Conservation (phyloP, 1,140 invertebrate species). For the Zaprionus inermis region DNA sequence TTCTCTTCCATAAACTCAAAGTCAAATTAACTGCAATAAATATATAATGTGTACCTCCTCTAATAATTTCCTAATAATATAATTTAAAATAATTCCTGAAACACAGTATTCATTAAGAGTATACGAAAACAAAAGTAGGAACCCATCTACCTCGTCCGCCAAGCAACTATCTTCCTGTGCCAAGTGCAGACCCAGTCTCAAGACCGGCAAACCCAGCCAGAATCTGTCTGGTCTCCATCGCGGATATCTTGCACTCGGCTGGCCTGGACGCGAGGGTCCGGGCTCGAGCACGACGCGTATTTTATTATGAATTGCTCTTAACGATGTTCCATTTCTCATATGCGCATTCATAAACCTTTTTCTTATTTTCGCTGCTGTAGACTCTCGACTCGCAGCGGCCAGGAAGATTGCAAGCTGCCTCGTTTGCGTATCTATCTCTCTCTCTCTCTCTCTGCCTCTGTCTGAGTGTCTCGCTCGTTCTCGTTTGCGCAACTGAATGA, state of each 20-base stretch:
- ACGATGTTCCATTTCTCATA: constrained; percentile 83
- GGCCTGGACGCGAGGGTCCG: background rate
- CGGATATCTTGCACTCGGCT: constrained; percentile 12
- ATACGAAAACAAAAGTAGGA: background rate
- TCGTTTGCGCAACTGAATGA: constrained; percentile 57
- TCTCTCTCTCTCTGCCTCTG: background rate
- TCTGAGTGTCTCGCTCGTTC: constrained; percentile 14
- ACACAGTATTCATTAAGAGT: background rate
- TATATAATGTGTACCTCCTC: too few species aligned
- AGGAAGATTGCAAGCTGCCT: constrained; percentile 16
- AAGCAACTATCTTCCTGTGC: background rate
- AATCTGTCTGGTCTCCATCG: constrained; percentile 16
- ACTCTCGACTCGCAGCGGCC: constrained; percentile 53
- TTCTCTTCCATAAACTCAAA: too few species aligned
- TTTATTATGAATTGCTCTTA: constrained; percentile 84
- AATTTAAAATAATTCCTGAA: too few species aligned
- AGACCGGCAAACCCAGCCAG: background rate
- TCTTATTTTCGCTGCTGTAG: constrained; percentile 55
- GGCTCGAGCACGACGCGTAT: constrained; percentile 52
- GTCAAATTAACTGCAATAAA: too few species aligned
- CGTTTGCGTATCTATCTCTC: background rate
- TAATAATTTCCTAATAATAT: too few species aligned
- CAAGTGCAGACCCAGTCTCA: background rate
- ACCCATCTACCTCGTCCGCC: background rate
- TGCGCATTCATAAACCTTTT: constrained; percentile 81